Evolutionary conservation across 2,113 vertebrate genomes (phyloP).

Genomic region (Laticauda colubrina): DNA sequence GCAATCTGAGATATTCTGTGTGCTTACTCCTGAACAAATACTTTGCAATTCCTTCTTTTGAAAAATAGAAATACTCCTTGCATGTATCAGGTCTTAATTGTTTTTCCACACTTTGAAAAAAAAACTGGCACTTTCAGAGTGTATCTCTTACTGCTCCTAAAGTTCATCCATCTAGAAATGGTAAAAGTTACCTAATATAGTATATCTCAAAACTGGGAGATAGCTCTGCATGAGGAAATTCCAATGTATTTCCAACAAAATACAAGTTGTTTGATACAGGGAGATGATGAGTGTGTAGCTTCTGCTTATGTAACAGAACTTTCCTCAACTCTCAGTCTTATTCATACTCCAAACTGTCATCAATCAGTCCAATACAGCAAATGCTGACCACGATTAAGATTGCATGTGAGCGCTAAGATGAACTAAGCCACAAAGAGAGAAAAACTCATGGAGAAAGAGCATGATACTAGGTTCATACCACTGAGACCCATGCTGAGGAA

Average conservation of each 20-base stretch:
- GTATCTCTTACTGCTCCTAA: background rate
- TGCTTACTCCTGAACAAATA: background rate
- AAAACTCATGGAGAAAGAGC: background rate
- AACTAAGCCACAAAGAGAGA: background rate
- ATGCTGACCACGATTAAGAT: background rate
- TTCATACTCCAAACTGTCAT: background rate
- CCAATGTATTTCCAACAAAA: background rate
- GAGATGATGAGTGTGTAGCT: background rate
- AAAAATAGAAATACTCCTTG: background rate
- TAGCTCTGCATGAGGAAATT: background rate
- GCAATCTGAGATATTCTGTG: background rate
- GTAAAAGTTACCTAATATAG: background rate
- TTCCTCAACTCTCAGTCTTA: background rate
- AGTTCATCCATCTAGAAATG: background rate
- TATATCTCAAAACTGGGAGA: background rate
- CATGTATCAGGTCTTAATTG: background rate
- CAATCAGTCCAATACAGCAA: background rate
- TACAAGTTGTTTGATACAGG: background rate
- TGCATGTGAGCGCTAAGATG: background rate
- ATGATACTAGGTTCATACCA: background rate
- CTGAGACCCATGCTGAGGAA: background rate
- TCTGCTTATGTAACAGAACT: background rate
- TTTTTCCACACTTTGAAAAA: background rate
- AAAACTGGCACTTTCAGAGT: background rate
- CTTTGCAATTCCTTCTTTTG: background rate